Conservation (phyloP, 2,888 invertebrate species). For the Deilephila elpenor region DNA sequence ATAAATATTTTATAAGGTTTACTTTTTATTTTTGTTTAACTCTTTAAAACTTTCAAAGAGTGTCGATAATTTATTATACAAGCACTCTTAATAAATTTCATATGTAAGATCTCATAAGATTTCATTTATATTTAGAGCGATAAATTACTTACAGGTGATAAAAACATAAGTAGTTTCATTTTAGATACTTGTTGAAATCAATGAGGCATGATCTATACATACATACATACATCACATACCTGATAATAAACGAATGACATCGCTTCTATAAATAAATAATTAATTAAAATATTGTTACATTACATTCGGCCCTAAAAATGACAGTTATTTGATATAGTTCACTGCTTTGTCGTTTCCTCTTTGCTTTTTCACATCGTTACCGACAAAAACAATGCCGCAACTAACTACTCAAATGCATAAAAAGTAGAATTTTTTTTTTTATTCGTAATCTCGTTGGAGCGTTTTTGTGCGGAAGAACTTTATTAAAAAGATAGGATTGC, state of each 20-base stretch:
- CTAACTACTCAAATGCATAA: slow-evolving; percentile 34
- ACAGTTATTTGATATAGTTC: slow-evolving; percentile 11
- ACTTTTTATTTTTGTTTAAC: background rate
- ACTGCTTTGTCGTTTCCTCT: background rate
- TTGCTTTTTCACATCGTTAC: background rate
- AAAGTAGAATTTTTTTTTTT: slow-evolving; percentile 37
- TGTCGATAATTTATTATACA: background rate
- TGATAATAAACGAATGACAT: too few relatives aligned
- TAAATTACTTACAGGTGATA: too few relatives aligned
- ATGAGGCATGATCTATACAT: too few relatives aligned
- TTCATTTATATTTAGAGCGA: too few relatives aligned
- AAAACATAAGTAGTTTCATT: too few relatives aligned
- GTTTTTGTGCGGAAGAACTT: slow-evolving; percentile 37
- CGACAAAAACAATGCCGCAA: slow-evolving; percentile 32
- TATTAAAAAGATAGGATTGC: background rate
- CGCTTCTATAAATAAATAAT: too few relatives aligned
- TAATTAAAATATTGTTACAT: background rate
- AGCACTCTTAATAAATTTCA: too few relatives aligned
- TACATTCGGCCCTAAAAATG: slow-evolving; percentile 30
- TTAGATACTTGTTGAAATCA: too few relatives aligned
- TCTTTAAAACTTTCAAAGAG: background rate
- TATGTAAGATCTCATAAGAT: too few relatives aligned
- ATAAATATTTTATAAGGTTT: background rate
- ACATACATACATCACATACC: too few relatives aligned
- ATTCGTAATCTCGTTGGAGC: slow-evolving; percentile 38